These are phyloP conservation scores for Blennius ocellaris DNA, from an alignment of 2,113 vertebrate genomes.

Conservation along the genomic window DNA sequence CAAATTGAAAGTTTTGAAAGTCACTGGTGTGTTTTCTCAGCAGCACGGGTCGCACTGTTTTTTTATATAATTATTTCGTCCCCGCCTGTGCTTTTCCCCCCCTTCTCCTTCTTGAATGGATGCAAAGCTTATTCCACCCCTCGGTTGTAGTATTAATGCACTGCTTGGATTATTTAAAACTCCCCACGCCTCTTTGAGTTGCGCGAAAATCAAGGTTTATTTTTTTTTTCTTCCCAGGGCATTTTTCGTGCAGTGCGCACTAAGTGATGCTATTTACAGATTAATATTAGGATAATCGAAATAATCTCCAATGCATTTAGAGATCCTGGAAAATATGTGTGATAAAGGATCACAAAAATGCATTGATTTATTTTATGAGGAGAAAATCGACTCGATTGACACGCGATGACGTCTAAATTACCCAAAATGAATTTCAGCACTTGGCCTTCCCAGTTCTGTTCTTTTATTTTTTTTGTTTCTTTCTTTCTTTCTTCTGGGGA, in stretches of 20 bases:
- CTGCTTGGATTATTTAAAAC: conserved; percentile 50
- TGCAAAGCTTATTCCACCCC: conserved; percentile 8
- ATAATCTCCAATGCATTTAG: neutral
- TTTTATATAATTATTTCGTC: too few relatives aligned
- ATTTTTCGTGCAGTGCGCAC: neutral
- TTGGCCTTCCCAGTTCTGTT: neutral
- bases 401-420: neutral
- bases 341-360: neutral
- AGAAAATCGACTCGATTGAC: too few relatives aligned
- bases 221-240: conserved; percentile 10
- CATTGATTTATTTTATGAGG: too few relatives aligned
- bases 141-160: conserved; percentile 47
- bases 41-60: too few relatives aligned
- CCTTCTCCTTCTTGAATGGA: conserved; percentile 11
- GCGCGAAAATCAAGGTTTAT: neutral
- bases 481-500: too few relatives aligned
- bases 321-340: neutral
- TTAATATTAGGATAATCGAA: neutral
- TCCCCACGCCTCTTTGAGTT: neutral
- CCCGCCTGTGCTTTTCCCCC: neutral
- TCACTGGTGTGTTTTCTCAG: neutral
- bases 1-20: neutral
- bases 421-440: neutral
- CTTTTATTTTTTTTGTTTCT: neutral
- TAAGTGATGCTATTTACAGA: conserved; percentile 10